A percentile compares a stretch with the other conserved stretches of the same genome.
Evolutionary conservation across 1,140 invertebrate genomes (phyloP).

Genomic region (Varroa destructor): DNA sequence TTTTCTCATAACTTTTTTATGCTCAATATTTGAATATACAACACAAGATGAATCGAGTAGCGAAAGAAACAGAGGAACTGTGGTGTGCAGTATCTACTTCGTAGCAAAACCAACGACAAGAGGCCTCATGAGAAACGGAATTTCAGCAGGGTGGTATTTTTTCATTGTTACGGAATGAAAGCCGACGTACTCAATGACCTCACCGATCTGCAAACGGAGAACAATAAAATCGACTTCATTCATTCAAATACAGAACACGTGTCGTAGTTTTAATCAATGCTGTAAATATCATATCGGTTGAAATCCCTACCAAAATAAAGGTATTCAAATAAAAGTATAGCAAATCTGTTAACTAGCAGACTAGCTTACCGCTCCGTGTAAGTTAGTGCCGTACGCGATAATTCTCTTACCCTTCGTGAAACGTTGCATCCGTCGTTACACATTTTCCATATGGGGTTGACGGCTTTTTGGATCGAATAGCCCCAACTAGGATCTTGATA

Average conservation of each 20-base stretch:
- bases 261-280: no score
- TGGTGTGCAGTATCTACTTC: not conserved
- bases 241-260: no score
- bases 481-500: slow-evolving; percentile 21
- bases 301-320: no score
- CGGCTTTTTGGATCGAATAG: slow-evolving; percentile 10
- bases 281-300: no score
- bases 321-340: no score
- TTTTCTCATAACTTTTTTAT: no score
- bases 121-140: slow-evolving; percentile 4
- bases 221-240: not conserved
- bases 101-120: slow-evolving; percentile 1
- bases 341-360: no score
- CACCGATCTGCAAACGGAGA: not conserved
- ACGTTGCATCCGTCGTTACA: slow-evolving; percentile 26
- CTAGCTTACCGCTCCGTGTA: no score
- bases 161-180: slow-evolving; percentile 5
- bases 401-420: not conserved
- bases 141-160: slow-evolving; percentile 9
- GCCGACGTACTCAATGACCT: slow-evolving; percentile 21
- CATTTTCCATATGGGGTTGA: slow-evolving; percentile 18
- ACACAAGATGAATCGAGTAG: no score
- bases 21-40: no score
- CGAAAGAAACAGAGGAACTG: no score
- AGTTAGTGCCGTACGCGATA: not conserved